phyloP scores from a whole-genome alignment of 2,888 invertebrate species.

The Idaea biselata region DNA sequence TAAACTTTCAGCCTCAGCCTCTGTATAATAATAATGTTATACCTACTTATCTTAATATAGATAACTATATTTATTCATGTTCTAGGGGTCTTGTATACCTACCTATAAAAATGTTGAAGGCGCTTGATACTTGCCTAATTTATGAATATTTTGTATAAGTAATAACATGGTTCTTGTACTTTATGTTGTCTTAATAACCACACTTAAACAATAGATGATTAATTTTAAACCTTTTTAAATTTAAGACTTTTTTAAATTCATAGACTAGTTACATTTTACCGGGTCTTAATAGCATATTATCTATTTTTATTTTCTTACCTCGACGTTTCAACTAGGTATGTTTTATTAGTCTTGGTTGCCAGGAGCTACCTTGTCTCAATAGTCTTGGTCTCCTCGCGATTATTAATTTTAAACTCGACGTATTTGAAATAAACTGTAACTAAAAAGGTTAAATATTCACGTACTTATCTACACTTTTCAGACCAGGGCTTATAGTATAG shows the following conservation, averaged over 20 bases:
- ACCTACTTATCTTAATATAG: background rate
- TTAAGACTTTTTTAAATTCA: no score
- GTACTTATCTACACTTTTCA: constrained; percentile 13
- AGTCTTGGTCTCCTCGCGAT: no score
- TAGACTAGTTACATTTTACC: no score
- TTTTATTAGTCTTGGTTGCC: no score
- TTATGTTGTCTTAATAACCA: no score
- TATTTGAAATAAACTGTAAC: background rate
- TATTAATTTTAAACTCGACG: background rate
- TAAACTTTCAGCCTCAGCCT: background rate
- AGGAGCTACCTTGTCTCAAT: no score
- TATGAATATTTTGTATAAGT: background rate
- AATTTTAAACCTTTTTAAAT: no score
- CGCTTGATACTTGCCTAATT: background rate
- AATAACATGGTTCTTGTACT: no score
- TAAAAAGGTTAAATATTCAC: background rate
- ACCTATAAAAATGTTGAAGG: background rate
- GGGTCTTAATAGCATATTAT: no score
- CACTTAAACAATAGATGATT: no score
- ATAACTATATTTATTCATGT: background rate
- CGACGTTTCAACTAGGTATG: no score
- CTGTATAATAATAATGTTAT: background rate
- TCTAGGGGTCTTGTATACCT: background rate
- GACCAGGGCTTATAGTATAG: constrained; percentile 45
- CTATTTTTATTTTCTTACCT: no score